These are phyloP conservation scores for Falco concolor DNA, from an alignment of 2,797 vertebrate genomes.

Conservation along the genomic window DNA sequence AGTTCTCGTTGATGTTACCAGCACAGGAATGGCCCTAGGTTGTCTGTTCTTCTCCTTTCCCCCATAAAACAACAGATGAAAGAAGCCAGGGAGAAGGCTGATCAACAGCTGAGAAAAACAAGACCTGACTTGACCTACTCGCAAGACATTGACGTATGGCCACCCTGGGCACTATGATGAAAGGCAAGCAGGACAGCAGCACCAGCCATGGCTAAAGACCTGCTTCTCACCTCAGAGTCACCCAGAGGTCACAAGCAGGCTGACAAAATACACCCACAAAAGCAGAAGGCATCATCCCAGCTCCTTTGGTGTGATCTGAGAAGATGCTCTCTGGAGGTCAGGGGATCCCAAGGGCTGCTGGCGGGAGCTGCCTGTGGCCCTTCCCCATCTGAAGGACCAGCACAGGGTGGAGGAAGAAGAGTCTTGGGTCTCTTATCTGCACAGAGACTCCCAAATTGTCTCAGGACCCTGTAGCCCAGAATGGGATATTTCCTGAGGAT, in stretches of 20 bases:
- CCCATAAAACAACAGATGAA: neutral
- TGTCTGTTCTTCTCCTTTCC: neutral
- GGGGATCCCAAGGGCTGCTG: neutral
- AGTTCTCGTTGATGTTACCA: neutral
- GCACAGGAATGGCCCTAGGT: neutral
- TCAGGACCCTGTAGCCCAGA: neutral
- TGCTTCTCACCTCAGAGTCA: neutral
- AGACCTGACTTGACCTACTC: neutral
- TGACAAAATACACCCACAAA: neutral
- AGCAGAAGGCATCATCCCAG: neutral
- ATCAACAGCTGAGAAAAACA: neutral
- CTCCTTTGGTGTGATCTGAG: neutral
- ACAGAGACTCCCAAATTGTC: neutral
- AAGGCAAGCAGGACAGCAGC: neutral
- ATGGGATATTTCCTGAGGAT: neutral
- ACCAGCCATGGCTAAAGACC: neutral
- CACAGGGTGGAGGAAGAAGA: neutral
- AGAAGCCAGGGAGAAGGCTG: neutral
- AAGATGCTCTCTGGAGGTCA: fast-evolving
- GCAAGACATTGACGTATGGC: fast-evolving
- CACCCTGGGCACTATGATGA: neutral
- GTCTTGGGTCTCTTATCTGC: neutral
- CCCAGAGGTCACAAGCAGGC: neutral
- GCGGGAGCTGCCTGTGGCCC: neutral
- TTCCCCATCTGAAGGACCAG: neutral